These are phyloP conservation scores for Rhinolophus sinicus DNA, from an alignment of 2,113 vertebrate species.

Conservation along the genomic window DNA sequence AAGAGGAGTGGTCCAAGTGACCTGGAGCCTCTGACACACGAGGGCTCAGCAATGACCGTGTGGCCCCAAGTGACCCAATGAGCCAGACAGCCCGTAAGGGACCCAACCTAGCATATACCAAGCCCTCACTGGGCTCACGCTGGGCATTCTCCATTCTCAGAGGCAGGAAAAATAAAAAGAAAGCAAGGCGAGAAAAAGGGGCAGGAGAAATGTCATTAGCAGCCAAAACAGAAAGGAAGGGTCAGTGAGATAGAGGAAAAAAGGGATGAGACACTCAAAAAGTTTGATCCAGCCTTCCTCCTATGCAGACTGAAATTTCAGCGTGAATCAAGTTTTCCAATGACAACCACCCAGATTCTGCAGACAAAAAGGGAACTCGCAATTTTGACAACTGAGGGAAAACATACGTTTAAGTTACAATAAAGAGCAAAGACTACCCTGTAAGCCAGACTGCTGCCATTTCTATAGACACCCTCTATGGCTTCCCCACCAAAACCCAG, in stretches of 20 bases:
- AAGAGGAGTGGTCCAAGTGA: neutral
- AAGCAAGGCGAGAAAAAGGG: slow-evolving; percentile 67
- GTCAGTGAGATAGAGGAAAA: neutral
- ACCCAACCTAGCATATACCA: neutral
- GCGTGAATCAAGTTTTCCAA: neutral
- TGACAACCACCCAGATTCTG: neutral
- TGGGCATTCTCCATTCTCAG: neutral
- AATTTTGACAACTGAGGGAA: neutral
- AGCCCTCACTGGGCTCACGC: neutral
- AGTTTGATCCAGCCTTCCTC: neutral
- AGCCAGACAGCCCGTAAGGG: neutral
- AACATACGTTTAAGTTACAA: neutral
- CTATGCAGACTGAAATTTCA: neutral
- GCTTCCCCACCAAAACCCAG: neutral
- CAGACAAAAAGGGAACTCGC: neutral
- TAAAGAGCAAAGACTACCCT: neutral
- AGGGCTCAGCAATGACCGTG: neutral
- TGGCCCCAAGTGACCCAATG: accelerated
- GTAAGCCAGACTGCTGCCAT: neutral
- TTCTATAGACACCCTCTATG: neutral
- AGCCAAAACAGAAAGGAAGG: neutral
- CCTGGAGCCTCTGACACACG: neutral
- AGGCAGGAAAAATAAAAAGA: neutral
- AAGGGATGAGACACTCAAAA: neutral
- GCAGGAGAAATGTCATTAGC: neutral